Evolutionary conservation across 2,797 vertebrate genomes (phyloP), one percentile per base, ranked within the genome.

Genomic region (Anabas testudineus): DNA sequence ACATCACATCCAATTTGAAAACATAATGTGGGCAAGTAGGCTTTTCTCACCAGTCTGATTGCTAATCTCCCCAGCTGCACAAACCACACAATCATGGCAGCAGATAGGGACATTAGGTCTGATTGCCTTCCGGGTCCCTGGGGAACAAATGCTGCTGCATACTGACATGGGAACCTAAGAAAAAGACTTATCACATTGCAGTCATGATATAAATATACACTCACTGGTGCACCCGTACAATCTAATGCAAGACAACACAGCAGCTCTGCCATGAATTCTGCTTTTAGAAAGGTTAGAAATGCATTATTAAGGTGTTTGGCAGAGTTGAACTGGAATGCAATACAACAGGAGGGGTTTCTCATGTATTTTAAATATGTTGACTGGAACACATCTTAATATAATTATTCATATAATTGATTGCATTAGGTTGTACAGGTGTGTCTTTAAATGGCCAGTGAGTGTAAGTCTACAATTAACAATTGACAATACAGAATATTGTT

Each of bases 11-110:
- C 37, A 19, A 59, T 30, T 54, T 18, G 59, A 14, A 37, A 65
- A 66, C 30, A 71, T 16, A 54, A 19, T 58, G 21, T 68, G n/a
- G 16, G 3, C 19, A 42, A 41, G 54, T 51, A 43, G 55, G n/a
- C 19, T 73, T 55, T 71, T 43, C 90, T 90, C 70, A 95, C 94
- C 93, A 84, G 92, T 94, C 82, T 94, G 90, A 92, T 95, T 95
- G 92, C 93, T 96, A 86, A 95, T 90, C 88, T 94, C 87, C 76
- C 95, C 94, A 87, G 93, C 93, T 90, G 91, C 78, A 81, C 95
- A 96, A 72, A 90, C 79, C 86, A 95, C 84, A 87, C 95, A 96
- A 84, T 95, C 94, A 92, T 94, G 92, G 90, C 95, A 96, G 89
- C 95, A 95, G 60, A 93, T 64, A 87, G 94, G 93, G 72, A 91